Percentiles rank a stretch among this genome's conserved stretches.
These are phyloP conservation scores for Drosophila nigromelanica DNA, from an alignment of 1,140 invertebrate genomes.

Conservation along the genomic window DNA sequence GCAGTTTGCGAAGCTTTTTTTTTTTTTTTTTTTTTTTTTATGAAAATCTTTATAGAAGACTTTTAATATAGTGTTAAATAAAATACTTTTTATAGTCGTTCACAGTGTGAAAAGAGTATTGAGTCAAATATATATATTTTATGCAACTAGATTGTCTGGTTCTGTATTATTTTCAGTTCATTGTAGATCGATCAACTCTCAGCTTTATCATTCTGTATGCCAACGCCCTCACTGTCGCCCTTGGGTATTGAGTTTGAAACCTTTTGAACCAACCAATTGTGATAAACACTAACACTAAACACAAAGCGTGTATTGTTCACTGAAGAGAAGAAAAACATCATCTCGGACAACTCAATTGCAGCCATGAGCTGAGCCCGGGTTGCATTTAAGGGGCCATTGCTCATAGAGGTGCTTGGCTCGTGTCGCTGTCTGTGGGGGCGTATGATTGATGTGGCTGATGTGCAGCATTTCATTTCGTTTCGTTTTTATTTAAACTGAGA, in stretches of 20 bases:
- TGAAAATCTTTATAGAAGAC: too few relatives aligned
- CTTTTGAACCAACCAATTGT: not conserved
- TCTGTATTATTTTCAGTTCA: not conserved
- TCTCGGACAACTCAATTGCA: constrained; percentile 24
- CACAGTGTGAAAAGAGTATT: too few relatives aligned
- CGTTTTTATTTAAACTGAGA: constrained; percentile 17
- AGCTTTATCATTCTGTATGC: not conserved
- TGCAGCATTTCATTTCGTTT: constrained; percentile 37
- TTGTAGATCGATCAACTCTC: not conserved
- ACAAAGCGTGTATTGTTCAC: constrained; percentile 5
- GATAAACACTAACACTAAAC: constrained; percentile 1
- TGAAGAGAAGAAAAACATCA: constrained; percentile 2
- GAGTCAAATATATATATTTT: not conserved
- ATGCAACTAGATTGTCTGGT: not conserved
- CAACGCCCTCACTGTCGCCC: constrained; percentile 1
- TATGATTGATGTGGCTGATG: constrained; percentile 73
- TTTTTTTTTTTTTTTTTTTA: too few relatives aligned
- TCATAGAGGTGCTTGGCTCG: constrained; percentile 36
- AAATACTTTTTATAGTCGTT: too few relatives aligned
- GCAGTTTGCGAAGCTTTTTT: not conserved
- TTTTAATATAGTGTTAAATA: too few relatives aligned
- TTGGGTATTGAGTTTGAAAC: constrained; percentile 1
- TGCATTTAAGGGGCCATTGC: constrained; percentile 43
- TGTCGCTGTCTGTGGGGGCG: constrained; percentile 49
- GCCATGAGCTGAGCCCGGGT: constrained; percentile 19